Percentiles rank a stretch among this genome's conserved stretches.
Evolutionary conservation across 2,797 vertebrate genomes (phyloP).

Genomic region (Acomys russatus): DNA sequence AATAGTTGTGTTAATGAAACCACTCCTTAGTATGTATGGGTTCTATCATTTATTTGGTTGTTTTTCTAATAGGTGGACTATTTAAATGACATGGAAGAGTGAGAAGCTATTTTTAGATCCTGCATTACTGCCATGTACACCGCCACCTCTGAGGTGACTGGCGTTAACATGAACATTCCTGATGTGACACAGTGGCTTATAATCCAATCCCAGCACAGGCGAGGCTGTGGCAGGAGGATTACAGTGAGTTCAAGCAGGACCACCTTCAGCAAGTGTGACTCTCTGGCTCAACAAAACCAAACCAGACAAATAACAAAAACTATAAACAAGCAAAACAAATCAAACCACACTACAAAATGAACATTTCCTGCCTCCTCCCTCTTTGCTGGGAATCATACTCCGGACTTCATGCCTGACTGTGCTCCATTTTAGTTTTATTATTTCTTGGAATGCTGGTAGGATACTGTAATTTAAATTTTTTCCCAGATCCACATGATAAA

Average conservation of each 20-base stretch:
- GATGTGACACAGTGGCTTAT: background rate
- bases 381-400: background rate
- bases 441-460: background rate
- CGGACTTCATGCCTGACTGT: background rate
- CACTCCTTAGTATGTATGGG: background rate
- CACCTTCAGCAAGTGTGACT: background rate
- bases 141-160: background rate
- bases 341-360: background rate
- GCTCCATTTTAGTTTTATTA: background rate
- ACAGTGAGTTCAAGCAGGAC: background rate
- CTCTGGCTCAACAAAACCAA: background rate
- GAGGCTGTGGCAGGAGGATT: background rate
- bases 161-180: background rate
- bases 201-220: background rate
- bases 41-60: background rate
- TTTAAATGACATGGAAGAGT: slow-evolving; percentile 25
- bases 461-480: background rate
- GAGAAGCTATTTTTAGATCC: background rate
- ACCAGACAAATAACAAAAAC: background rate
- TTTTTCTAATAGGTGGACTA: slow-evolving; percentile 6
- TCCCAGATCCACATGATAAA: background rate
- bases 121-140: background rate
- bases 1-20: background rate
- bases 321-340: background rate
- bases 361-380: background rate